These are phyloP conservation scores for Pterostichus niger DNA, from an alignment of 2,888 invertebrate genomes.

Conservation along the genomic window DNA sequence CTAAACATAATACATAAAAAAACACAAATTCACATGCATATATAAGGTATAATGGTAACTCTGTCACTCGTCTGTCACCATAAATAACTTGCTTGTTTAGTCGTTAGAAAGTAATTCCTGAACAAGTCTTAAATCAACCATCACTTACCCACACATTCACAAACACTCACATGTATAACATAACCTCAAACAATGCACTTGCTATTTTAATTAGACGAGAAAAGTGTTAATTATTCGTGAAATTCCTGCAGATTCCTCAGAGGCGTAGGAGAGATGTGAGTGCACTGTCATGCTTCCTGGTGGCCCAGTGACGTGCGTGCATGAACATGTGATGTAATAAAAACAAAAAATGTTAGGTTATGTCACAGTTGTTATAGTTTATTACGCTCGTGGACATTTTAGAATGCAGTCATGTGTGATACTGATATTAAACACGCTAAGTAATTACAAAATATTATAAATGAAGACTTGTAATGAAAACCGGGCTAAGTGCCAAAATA, in stretches of 20 bases:
- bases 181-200: constrained; percentile 23
- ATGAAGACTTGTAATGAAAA: too few species aligned
- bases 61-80: background rate
- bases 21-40: background rate
- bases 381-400: background rate
- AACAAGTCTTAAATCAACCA: background rate
- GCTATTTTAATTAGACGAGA: constrained; percentile 7
- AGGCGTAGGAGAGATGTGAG: background rate
- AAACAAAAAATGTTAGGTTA: background rate
- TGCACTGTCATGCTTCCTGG: background rate
- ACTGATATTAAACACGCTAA: too few species aligned
- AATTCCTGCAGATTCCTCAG: background rate
- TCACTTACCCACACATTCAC: background rate
- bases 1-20: background rate
- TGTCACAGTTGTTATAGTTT: background rate
- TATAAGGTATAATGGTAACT: background rate
- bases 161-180: constrained; percentile 2
- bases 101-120: background rate
- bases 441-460: too few species aligned
- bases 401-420: background rate
- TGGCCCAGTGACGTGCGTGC: background rate
- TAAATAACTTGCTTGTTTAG: background rate
- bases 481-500: too few species aligned
- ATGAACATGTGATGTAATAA: background rate
- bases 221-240: constrained; percentile 10